A percentile compares a stretch with the other conserved stretches of the same genome.
Conservation (phyloP, 2,113 vertebrate genomes). For the Callopanchax toddi region DNA sequence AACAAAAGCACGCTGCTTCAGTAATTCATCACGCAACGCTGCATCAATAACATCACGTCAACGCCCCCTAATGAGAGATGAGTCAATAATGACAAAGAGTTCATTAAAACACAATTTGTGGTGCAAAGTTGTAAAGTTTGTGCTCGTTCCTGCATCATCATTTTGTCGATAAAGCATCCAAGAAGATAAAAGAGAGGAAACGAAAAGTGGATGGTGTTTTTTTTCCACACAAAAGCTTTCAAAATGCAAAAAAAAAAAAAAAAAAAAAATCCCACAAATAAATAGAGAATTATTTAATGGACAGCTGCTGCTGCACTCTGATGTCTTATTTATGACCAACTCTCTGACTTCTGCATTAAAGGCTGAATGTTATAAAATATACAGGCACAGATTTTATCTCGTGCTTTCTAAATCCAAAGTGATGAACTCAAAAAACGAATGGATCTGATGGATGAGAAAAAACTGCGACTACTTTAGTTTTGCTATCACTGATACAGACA, state of each 20-base stretch:
- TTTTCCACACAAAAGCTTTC: slow-evolving; percentile 34
- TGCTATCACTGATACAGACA: neutral
- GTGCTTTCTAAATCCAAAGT: slow-evolving; percentile 10
- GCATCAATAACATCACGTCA: slow-evolving; percentile 19
- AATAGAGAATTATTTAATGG: slow-evolving; percentile 13
- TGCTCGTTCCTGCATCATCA: slow-evolving; percentile 10
- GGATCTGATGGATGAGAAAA: slow-evolving; percentile 10
- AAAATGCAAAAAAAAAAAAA: slow-evolving; percentile 12
- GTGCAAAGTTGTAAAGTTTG: neutral
- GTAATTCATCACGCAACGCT: slow-evolving; percentile 21
- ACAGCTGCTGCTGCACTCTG: slow-evolving; percentile 27
- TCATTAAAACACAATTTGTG: slow-evolving; percentile 35
- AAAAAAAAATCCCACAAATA: too few relatives aligned
- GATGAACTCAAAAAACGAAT: neutral
- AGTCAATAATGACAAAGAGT: neutral
- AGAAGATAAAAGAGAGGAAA: slow-evolving; percentile 14
- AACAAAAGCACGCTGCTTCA: slow-evolving; percentile 15
- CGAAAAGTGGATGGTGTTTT: neutral
- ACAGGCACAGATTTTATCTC: slow-evolving; percentile 11
- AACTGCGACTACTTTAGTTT: neutral
- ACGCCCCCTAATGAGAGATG: slow-evolving; percentile 8
- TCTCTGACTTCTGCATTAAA: slow-evolving; percentile 7
- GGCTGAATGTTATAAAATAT: slow-evolving; percentile 31
- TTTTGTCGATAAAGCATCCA: slow-evolving; percentile 2
- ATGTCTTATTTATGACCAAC: slow-evolving; percentile 52